Evolutionary conservation across 2,797 vertebrate species (phyloP), one percentile per base, ranked within the genome.

Genomic region (Acipenser transmontanus): DNA sequence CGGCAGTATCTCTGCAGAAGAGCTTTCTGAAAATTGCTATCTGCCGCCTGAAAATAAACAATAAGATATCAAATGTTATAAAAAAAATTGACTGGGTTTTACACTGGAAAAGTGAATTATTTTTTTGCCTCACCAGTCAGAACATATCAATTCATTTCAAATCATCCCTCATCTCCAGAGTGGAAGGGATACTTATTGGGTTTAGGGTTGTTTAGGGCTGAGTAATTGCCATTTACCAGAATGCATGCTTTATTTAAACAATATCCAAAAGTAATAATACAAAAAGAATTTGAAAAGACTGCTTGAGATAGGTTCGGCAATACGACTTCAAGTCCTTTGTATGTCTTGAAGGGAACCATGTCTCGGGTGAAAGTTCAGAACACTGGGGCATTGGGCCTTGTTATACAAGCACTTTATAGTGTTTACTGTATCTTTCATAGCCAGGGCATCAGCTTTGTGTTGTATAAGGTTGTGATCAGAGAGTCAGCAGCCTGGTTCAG

Each of bases 21-120:
- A 68, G 64, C 67, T 74, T 81, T 84, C 85, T 76, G 90, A 89
- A 89, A 92, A 91, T 91, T 89, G 89, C 89, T 85, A 88, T 85
- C 85, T 76, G 82, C 79, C 76, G 86, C 80, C 88, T 6, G 81
- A 89, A 89, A 91, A 91, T 86, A 91, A 91, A 92, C 90, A 91
- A 91, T 89, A 86, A 83, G 81, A 84, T 86, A 88, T 87, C 87
- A 88, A 86, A 85, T 77, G 87, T 80, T 87, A 86, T 89, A 78
- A 76, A 76, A 81, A 83, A 85, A 85, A 89, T 88, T 81, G 86
- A 83, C 70, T 87, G 83, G 73, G 82, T 85, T 91, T 89, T 87
- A 84, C 85, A 83, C 87, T 84, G 88, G 89, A 86, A 90, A 91
- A 91, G 88, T 89, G 85, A 91, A 90, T 90, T 70, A 74, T 77